Percentiles rank a stretch among this genome's conserved stretches.
Conservation (phyloP, 2,888 invertebrate genomes). For the Kuschelorhynchus macadamiae region DNA sequence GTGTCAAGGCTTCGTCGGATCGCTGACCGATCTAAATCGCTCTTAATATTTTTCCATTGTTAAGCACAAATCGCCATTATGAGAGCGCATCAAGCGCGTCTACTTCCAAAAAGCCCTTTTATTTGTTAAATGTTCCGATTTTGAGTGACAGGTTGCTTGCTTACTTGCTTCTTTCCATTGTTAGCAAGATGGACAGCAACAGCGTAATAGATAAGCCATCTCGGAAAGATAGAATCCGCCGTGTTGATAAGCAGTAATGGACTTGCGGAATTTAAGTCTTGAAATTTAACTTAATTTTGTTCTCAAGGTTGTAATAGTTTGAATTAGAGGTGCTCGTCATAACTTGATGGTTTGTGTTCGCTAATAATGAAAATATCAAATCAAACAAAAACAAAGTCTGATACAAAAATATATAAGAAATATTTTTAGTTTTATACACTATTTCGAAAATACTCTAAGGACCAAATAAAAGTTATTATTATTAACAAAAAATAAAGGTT, state of each 20-base stretch:
- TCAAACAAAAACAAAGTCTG: too few species aligned
- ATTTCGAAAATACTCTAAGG: too few species aligned
- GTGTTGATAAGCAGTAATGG: constrained; percentile 12
- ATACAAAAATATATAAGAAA: too few species aligned
- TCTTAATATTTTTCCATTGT: constrained; percentile 45
- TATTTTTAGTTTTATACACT: too few species aligned
- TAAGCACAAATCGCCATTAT: constrained; percentile 39
- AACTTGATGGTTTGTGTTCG: too few species aligned
- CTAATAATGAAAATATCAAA: too few species aligned
- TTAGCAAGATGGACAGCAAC: constrained; percentile 40
- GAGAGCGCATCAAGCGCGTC: constrained; percentile 32
- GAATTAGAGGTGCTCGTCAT: too few species aligned
- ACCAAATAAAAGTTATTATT: too few species aligned
- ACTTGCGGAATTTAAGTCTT: background rate
- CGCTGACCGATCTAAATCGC: constrained; percentile 37
- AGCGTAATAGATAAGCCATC: constrained; percentile 37
- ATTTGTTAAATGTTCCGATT: constrained; percentile 38
- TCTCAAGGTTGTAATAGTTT: too few species aligned
- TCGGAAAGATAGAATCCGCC: constrained; percentile 21
- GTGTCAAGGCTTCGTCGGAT: constrained; percentile 25
- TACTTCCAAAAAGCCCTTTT: constrained; percentile 39
- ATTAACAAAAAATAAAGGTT: too few species aligned
- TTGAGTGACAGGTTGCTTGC: constrained; percentile 40
- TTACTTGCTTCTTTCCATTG: constrained; percentile 38
- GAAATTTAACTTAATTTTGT: too few species aligned